These are phyloP conservation scores for Melanotaenia duboulayi DNA, from an alignment of 2,113 vertebrate species.

Conservation along the genomic window DNA sequence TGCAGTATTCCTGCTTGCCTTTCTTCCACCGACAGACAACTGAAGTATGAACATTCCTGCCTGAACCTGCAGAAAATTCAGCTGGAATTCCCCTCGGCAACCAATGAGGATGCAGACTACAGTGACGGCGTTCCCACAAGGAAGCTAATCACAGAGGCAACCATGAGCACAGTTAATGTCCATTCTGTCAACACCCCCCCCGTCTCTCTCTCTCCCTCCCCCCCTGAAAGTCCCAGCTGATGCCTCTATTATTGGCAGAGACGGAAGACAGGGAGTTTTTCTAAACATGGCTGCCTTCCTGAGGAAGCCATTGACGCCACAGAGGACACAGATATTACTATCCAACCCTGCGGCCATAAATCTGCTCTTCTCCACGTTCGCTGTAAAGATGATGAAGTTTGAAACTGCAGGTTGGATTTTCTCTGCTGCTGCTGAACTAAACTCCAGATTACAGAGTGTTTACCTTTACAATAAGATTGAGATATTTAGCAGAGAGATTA, in stretches of 20 bases:
- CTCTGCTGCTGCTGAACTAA: neutral
- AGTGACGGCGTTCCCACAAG: neutral
- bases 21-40: neutral
- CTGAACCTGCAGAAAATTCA: constrained; percentile 8
- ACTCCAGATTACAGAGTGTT: constrained; percentile 5
- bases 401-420: neutral
- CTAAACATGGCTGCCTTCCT: constrained; percentile 45
- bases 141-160: constrained; percentile 23
- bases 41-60: neutral
- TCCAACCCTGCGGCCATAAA: neutral
- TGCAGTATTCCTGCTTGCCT: neutral
- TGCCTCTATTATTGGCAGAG: constrained; percentile 55
- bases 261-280: constrained; percentile 10
- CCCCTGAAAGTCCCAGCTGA: constrained; percentile 53
- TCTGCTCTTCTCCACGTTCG: neutral
- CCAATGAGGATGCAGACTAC: constrained; percentile 38
- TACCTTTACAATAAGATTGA: constrained; percentile 39
- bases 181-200: neutral
- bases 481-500: constrained; percentile 26
- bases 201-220: constrained; percentile 8
- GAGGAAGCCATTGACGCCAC: constrained; percentile 29
- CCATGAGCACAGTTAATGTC: neutral
- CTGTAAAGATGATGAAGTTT: no score
- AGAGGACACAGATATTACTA: neutral
- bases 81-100: constrained; percentile 22